Conservation (phyloP, 2,797 vertebrate genomes). For the Columba guinea region DNA sequence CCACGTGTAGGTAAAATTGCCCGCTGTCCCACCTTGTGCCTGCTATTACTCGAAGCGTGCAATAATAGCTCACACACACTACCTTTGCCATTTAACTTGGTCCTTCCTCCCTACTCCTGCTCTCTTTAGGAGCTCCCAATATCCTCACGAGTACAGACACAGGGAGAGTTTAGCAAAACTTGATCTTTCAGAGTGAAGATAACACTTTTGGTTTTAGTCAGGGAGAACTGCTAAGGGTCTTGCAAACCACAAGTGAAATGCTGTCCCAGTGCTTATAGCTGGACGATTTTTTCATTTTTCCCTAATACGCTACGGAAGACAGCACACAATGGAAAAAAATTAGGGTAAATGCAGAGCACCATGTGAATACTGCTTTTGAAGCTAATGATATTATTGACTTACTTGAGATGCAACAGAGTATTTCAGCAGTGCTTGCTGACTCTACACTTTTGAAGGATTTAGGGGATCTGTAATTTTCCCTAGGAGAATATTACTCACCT, state of each 20-base stretch:
- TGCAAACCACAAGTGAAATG: background rate
- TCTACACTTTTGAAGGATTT: conserved; percentile 35
- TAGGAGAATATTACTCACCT: conserved; percentile 50
- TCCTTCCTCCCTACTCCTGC: background rate
- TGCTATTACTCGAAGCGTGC: background rate
- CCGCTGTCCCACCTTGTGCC: background rate
- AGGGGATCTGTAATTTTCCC: conserved; percentile 52
- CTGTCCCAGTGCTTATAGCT: background rate
- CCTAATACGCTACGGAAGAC: background rate
- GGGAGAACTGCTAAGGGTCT: background rate
- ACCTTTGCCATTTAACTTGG: background rate
- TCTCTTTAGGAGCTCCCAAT: background rate
- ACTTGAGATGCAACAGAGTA: conserved; percentile 41
- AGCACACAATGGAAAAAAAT: background rate
- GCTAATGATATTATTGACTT: conserved; percentile 42
- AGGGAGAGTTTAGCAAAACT: background rate
- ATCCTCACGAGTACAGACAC: background rate
- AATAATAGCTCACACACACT: background rate
- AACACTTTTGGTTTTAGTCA: background rate
- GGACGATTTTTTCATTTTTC: background rate
- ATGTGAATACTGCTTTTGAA: conserved; percentile 12
- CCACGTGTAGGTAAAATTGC: background rate
- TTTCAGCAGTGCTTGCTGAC: conserved; percentile 48
- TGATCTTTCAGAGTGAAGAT: background rate
- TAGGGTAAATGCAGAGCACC: background rate